Evolutionary conservation across 1,140 invertebrate genomes (phyloP), one percentile per base, ranked within the genome.

Genomic region (Chlorops oryzae): DNA sequence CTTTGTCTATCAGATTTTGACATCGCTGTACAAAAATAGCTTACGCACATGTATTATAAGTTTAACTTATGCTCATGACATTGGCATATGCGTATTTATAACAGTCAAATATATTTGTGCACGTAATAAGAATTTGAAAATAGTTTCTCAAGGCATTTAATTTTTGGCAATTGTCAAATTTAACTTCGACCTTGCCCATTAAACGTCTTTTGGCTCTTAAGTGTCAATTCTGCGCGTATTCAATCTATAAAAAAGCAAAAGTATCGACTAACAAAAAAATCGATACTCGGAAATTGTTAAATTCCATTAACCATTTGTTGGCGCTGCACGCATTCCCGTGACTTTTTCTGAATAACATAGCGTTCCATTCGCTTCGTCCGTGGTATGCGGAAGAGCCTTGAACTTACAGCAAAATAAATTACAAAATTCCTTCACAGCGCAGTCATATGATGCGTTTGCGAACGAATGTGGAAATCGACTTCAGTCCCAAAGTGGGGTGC

Each of bases 381-480:
- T 58, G 57, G 58, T 55, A 62, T 57, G 10, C 32, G 47, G 46
- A 58, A 59, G 52, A 52, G 61, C 63, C 63, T 65, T 66, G 63
- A 66, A 65, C 57, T 56, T 62, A 57, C 59, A 59, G 54, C 61
- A 59, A 64, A 65, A 63, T 65, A 65, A 65, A 66, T 67, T 64
- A 66, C 55, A 64, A 66, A 67, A 67, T 66, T 67, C 64, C 59
- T 46, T 59, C 59, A 55, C 62, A 61, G 62, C 47, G 9, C n/a
- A n/a, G n/a, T n/a, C n/a, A n/a, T n/a, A n/a, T n/a, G n/a, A n/a
- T n/a, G n/a, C n/a, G n/a, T n/a, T n/a, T n/a, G n/a, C n/a, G n/a
- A n/a, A n/a, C n/a, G n/a, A n/a, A n/a, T n/a, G n/a, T n/a, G n/a
- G n/a, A n/a, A n/a, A n/a, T n/a, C n/a, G n/a, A n/a, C n/a, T n/a